Evolutionary conservation across 1,140 invertebrate species (phyloP), one percentile per base, ranked within the genome.

Genomic region (Adoxophyes honmai): DNA sequence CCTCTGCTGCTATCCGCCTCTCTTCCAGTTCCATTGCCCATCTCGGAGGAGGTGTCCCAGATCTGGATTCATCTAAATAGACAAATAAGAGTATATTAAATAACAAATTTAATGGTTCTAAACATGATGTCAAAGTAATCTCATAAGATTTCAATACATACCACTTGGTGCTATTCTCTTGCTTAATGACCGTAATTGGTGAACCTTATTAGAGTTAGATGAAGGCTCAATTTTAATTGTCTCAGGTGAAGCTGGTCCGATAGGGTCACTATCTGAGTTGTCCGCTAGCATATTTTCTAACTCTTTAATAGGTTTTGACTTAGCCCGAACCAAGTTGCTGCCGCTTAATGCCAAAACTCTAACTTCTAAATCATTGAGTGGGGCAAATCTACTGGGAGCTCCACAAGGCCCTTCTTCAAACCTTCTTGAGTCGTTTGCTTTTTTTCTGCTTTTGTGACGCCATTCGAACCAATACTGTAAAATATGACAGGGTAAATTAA

Each of bases 401-500:
- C 62, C 64, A 51, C 70, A 59, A 8, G 75, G 34, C 2, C 58
- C 64, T 10, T 66, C 66, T 13, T 74, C 71, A 44, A 62, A 68
- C 58, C 75, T 73, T 52, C 70, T 57, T 11, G 57, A 68, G 71
- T 81, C 74, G 52, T 75, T 70, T 28, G 81, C 81, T 70, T 87
- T 87, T 73, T 75, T 87, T 61, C 81, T 82, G 55, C 81, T 84
- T 63, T 83, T 87, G 55, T 83, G 78, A 37, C 80, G 59, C 81
- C 81, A 87, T 68, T 84, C 81, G 70, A 84, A 78, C 81, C 80
- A 85, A 52, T 87, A 87, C 84, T 87, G 69, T 52, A 78, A 81
- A 48, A 48, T 3, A 21, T 0, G 11, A n/a, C 5, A 11, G 11
- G n/a, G 42, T 52, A 55, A 53, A n/a, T 44, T 1, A 18, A 16